Base-by-base conservation (phyloP, 2,888 invertebrate species). In the Calameuta filiformis region DNA sequence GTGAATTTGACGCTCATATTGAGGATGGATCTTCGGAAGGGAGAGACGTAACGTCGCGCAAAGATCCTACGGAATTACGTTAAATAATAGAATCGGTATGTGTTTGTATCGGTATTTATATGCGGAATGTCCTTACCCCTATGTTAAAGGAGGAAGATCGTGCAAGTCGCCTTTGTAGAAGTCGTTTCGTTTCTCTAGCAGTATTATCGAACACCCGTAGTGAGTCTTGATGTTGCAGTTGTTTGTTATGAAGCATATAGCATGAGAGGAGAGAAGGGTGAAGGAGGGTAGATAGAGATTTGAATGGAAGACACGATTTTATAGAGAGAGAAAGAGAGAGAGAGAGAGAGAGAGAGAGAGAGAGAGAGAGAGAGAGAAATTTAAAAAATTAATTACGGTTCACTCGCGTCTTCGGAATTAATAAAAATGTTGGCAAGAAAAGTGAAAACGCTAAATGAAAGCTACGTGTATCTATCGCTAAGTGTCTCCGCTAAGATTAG, bases 141-240 rank as follows among this genome's bases (percentile, higher is more conserved):
- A 12, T 71, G 12, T 30, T 2, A n/a, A 71, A 30, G 69, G 69
- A 71, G n/a, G 33, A 12, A 12, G 30, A 30, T 71, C 71, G 71
- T 40, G 40, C 4, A 15, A 40, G 40, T 40, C 15, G 15, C 40
- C 37, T 40, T 73, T 75, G 31, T 69, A n/a, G 34, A 68, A 75
- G 35, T 74, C 12, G 35, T 79, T 82, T 80, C 76, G 73, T 83
- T 40, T 40, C 85, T 81, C 77, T 77, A 82, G 81, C 88, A 87
- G 85, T 88, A 88, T 87, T 87, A 86, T 81, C 78, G 77, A 75
- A 78, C 80, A 77, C 80, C 76, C 80, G 80, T 74, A 78, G 73
- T 68, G 77, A 73, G 79, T 81, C 83, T 84, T 82, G 80, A 83
- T 79, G 80, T 80, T 84, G 80, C 76, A 80, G 77, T 35, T 83